A percentile compares a stretch with the other conserved stretches of the same genome.
These are phyloP conservation scores for Procapra przewalskii DNA, from an alignment of 2,113 vertebrate genomes.

Conservation along the genomic window DNA sequence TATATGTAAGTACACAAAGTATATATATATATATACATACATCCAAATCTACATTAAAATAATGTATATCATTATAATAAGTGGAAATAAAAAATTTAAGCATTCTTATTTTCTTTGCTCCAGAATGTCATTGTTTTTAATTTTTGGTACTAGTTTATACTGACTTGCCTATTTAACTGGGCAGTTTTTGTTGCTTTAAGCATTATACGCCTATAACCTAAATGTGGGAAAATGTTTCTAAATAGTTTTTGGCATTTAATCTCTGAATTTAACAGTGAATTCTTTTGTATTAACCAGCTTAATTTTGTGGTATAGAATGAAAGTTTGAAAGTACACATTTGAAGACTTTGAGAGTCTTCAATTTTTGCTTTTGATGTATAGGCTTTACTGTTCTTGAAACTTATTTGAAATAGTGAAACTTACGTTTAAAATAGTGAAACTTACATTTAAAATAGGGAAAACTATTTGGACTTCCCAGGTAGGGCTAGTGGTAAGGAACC, in stretches of 20 bases:
- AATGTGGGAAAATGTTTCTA: neutral
- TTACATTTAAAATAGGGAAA: constrained; percentile 30
- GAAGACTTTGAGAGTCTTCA: neutral
- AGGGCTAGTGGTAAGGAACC: neutral
- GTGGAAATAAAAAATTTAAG: neutral
- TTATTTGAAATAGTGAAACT: constrained; percentile 26
- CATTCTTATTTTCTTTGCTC: neutral
- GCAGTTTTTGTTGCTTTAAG: constrained; percentile 21
- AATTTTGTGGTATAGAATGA: neutral
- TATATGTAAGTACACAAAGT: neutral
- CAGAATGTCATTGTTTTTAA: neutral
- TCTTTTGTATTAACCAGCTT: neutral
- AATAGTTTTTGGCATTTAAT: constrained; percentile 23
- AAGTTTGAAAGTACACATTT: constrained; percentile 8
- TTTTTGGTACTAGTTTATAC: neutral
- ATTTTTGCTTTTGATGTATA: neutral
- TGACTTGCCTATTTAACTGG: neutral
- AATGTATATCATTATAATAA: neutral
- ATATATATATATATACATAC: neutral
- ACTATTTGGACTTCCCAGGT: neutral
- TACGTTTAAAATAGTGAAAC: constrained; percentile 9
- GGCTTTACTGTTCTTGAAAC: neutral
- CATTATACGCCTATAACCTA: neutral
- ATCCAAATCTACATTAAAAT: constrained; percentile 20
- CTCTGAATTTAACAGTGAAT: constrained; percentile 11